Evolutionary conservation across 2,888 invertebrate species (phyloP).

Genomic region (Drosophila eohydei): DNA sequence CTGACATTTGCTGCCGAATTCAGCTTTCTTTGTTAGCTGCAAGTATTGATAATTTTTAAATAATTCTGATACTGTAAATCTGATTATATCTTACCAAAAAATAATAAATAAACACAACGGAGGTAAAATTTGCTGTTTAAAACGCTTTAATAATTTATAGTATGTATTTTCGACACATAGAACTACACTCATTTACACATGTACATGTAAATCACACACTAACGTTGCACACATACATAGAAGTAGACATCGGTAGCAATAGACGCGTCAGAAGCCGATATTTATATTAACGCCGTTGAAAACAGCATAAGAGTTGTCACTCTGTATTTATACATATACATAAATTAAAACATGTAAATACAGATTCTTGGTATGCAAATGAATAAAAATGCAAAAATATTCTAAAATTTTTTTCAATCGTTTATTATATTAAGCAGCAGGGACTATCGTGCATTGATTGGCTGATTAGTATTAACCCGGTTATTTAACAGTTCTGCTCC

Average conservation of each 20-base stretch:
- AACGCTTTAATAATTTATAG: constrained; percentile 64
- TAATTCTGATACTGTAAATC: background rate
- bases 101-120: constrained; percentile 74
- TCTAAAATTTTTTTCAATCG: too few relatives aligned
- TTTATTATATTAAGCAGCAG: background rate
- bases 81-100: constrained; percentile 68
- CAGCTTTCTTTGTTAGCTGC: constrained; percentile 75
- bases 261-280: constrained; percentile 32
- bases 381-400: background rate
- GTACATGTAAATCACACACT: constrained; percentile 46
- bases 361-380: background rate
- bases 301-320: constrained; percentile 26
- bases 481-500: background rate
- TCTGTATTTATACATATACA: background rate
- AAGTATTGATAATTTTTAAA: constrained; percentile 25
- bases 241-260: constrained; percentile 29
- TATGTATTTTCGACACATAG: constrained; percentile 68
- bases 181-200: constrained; percentile 63
- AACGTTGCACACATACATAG: constrained; percentile 28
- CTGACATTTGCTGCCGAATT: constrained; percentile 90
- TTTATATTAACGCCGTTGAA: constrained; percentile 48
- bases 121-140: constrained; percentile 61
- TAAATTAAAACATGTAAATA: background rate
- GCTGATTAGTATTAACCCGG: background rate
- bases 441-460: background rate